These are phyloP conservation scores for Leptinotarsa rubiginosa DNA, from an alignment of 2,888 invertebrate species.

Conservation along the genomic window DNA sequence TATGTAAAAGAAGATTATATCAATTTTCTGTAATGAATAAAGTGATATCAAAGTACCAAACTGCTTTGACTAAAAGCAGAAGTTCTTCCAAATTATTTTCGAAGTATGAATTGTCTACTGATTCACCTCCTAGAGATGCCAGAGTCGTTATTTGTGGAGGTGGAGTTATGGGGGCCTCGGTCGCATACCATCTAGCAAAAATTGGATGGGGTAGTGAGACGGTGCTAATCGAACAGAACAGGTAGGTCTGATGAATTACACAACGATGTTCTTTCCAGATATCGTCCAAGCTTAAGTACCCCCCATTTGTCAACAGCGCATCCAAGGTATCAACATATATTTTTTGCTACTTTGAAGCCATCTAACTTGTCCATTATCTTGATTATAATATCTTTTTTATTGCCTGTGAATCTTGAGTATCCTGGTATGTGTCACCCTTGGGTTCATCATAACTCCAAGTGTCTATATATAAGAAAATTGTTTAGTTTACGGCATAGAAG, in stretches of 20 bases:
- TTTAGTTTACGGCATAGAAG: too few species aligned
- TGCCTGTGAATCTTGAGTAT: too few species aligned
- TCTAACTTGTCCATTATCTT: too few species aligned
- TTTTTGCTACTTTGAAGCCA: too few species aligned
- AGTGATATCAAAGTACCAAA: conserved; percentile 34
- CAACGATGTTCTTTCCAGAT: background rate
- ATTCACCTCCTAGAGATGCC: conserved; percentile 69
- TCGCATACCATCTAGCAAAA: conserved; percentile 88
- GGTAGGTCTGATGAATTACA: conserved; percentile 66
- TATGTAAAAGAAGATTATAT: conserved; percentile 5
- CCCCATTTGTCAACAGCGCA: too few species aligned
- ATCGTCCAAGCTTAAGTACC: too few species aligned
- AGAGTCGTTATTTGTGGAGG: conserved; percentile 91
- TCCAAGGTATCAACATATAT: too few species aligned
- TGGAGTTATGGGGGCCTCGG: conserved; percentile 91
- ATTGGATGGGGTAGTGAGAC: conserved; percentile 87
- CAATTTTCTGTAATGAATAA: conserved; percentile 20
- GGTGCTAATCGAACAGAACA: conserved; percentile 86
- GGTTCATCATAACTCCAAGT: too few species aligned
- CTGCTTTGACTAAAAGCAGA: conserved; percentile 27
- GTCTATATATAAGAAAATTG: too few species aligned
- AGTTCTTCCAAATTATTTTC: conserved; percentile 24
- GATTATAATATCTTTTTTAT: too few species aligned
- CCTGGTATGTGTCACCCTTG: too few species aligned
- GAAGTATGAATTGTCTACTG: conserved; percentile 20